These are phyloP conservation scores for Garra rufa DNA, from an alignment of 2,113 vertebrate species.

Conservation along the genomic window DNA sequence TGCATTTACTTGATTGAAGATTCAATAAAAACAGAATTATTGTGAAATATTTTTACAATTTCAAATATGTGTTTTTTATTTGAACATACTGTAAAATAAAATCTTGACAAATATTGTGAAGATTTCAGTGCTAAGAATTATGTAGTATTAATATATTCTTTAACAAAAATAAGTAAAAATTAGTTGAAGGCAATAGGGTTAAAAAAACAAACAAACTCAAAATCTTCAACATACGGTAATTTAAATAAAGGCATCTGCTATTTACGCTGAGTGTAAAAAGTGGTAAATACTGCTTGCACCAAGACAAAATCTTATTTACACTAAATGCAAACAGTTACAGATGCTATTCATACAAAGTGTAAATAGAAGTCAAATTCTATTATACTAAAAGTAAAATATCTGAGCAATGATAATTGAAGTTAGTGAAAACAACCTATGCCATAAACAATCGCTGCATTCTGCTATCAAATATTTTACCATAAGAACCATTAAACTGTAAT, in stretches of 20 bases:
- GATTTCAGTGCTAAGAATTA: too few relatives aligned
- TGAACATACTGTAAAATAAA: too few relatives aligned
- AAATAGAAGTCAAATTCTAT: not conserved
- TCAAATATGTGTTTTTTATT: too few relatives aligned
- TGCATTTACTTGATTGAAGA: too few relatives aligned
- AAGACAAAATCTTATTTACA: not conserved
- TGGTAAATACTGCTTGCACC: not conserved
- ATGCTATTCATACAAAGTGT: not conserved
- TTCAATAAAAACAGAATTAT: too few relatives aligned
- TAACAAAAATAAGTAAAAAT: not conserved
- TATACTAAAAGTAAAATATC: not conserved
- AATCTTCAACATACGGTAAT: too few relatives aligned
- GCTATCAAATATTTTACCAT: not conserved
- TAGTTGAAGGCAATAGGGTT: not conserved
- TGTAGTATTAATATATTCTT: too few relatives aligned
- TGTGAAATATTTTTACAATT: too few relatives aligned
- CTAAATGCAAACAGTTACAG: not conserved
- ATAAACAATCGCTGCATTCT: not conserved
- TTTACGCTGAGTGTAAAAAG: not conserved
- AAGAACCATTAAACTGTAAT: not conserved
- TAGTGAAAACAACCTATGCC: not conserved
- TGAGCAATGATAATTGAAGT: not conserved
- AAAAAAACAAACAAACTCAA: too few relatives aligned
- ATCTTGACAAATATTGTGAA: too few relatives aligned
- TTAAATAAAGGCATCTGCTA: too few relatives aligned